Conservation (phyloP, 2,888 invertebrate genomes). For the Xanthia icteritia region DNA sequence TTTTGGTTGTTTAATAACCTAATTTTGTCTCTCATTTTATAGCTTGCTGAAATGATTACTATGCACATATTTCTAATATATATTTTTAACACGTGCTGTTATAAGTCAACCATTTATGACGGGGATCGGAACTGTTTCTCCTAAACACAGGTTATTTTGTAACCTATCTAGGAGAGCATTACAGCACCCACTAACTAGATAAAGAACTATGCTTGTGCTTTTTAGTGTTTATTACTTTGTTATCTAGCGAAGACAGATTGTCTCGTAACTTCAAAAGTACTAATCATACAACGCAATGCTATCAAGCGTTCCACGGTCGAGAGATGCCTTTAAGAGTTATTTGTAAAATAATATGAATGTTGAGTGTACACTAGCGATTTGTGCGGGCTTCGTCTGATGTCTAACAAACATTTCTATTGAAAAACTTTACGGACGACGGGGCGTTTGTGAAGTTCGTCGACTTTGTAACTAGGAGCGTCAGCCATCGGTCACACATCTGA, state of each 20-base stretch:
- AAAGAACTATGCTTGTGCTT: no score
- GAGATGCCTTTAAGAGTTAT: constrained; percentile 56
- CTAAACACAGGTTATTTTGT: no score
- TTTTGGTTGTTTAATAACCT: no score
- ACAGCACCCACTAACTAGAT: no score
- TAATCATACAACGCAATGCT: constrained; percentile 57
- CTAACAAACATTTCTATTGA: constrained; percentile 81
- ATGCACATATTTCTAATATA: no score
- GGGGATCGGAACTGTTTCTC: no score
- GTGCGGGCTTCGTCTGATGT: constrained; percentile 59
- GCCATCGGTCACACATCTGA: constrained; percentile 73
- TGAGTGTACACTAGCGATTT: constrained; percentile 58
- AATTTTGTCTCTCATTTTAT: no score
- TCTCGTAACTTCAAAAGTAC: constrained; percentile 42
- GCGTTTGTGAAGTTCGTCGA: constrained; percentile 79
- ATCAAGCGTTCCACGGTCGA: constrained; percentile 49
- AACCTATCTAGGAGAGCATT: no score
- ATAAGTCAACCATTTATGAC: no score
- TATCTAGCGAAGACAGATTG: constrained; percentile 48
- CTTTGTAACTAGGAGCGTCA: constrained; percentile 75
- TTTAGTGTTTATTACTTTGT: no score
- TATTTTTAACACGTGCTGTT: no score
- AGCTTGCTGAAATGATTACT: no score
- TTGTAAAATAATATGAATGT: constrained; percentile 67
- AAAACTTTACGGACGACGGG: constrained; percentile 75